Conservation (phyloP, 2,113 vertebrate genomes). For the Nyctibius bracteatus region DNA sequence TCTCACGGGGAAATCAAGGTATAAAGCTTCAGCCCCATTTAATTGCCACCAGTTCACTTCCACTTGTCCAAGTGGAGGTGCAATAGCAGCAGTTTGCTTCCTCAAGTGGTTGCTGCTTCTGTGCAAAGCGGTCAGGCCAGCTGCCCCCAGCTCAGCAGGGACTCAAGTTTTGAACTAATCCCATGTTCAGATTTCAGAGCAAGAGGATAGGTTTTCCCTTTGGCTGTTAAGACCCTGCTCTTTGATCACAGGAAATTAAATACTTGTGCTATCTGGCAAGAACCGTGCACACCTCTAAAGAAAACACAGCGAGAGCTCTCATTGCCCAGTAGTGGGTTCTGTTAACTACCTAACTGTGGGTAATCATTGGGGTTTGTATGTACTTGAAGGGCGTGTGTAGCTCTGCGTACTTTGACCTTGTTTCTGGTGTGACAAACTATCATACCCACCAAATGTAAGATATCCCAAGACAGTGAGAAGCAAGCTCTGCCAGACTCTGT, state of each 20-base stretch:
- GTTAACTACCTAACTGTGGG: background rate
- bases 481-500: background rate
- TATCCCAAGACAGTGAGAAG: background rate
- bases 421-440: background rate
- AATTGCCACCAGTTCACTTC: background rate
- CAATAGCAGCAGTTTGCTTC: background rate
- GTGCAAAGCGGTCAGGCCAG: background rate
- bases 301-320: background rate
- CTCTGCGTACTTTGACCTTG: background rate
- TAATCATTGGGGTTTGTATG: background rate
- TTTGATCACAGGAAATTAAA: background rate
- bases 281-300: background rate
- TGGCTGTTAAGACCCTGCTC: background rate
- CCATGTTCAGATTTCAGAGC: accelerated
- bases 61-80: accelerated
- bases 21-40: background rate
- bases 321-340: background rate
- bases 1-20: background rate
- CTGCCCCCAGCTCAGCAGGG: background rate
- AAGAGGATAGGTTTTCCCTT: background rate
- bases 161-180: background rate
- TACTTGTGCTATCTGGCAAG: background rate
- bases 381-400: background rate
- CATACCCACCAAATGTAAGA: background rate
- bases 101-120: background rate